Evolutionary conservation across 2,888 invertebrate genomes (phyloP).

Genomic region (Parelbella ahira): DNA sequence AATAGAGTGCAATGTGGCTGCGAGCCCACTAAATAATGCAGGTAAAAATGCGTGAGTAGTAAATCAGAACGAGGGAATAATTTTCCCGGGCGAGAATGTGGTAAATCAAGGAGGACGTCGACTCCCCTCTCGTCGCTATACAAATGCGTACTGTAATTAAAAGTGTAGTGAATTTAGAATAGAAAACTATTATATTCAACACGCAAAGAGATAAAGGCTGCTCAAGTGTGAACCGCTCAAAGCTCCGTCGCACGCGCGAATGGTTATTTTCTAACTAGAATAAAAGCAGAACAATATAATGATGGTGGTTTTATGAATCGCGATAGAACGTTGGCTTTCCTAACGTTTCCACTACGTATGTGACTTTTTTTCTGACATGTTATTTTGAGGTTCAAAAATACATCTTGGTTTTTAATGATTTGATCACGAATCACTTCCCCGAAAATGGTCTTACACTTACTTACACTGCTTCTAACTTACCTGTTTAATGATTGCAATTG

Average conservation of each 20-base stretch:
- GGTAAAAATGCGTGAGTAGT: conserved; percentile 55
- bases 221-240: conserved; percentile 24
- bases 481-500: no score
- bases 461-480: no score
- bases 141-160: conserved; percentile 33
- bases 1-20: conserved; percentile 21
- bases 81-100: conserved; percentile 43
- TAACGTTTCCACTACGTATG: no score
- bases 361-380: no score
- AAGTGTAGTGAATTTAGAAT: conserved; percentile 32
- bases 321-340: conserved; percentile 3
- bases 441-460: no score
- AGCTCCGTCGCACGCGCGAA: conserved; percentile 15
- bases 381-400: no score
- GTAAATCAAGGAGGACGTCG: conserved; percentile 42
- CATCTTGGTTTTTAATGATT: no score
- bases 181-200: conserved; percentile 35
- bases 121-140: conserved; percentile 24
- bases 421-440: no score
- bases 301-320: conserved; percentile 17
- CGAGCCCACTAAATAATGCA: conserved; percentile 38
- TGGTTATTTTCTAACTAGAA: conserved; percentile 23
- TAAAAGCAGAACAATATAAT: conserved; percentile 26
- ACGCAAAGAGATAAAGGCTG: conserved; percentile 26
- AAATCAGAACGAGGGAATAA: conserved; percentile 65